These are phyloP conservation scores for Stramonita haemastoma DNA, from an alignment of 2,888 invertebrate genomes.

Conservation along the genomic window DNA sequence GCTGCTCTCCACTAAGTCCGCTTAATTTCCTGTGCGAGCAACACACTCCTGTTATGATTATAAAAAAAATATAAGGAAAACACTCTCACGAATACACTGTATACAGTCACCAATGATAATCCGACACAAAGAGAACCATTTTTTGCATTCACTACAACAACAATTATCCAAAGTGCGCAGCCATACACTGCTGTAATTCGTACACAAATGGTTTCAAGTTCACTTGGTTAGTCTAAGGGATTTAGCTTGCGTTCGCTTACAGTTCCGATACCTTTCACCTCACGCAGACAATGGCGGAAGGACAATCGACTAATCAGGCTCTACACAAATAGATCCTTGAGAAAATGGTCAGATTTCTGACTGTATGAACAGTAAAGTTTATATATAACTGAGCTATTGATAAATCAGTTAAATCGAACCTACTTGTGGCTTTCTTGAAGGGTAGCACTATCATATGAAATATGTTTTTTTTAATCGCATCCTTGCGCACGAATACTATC, in stretches of 20 bases:
- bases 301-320: neutral
- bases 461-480: neutral
- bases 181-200: neutral
- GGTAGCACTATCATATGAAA: no score
- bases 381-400: no score
- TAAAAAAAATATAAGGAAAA: no score
- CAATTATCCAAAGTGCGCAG: neutral
- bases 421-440: no score
- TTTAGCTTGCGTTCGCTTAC: slow-evolving; percentile 22
- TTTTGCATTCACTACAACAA: no score
- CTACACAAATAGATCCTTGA: neutral
- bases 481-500: slow-evolving; percentile 11
- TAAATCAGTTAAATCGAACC: no score
- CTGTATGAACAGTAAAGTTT: no score
- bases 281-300: slow-evolving; percentile 47
- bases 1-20: neutral
- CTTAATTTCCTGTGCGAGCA: neutral
- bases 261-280: slow-evolving; percentile 39
- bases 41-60: neutral
- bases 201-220: neutral
- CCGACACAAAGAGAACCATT: no score
- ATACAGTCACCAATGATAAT: no score
- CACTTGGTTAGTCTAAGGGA: no score
- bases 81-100: no score
- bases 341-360: neutral